These are phyloP conservation scores for Dexiosoma caninum DNA, from an alignment of 2,888 invertebrate species.

Conservation along the genomic window DNA sequence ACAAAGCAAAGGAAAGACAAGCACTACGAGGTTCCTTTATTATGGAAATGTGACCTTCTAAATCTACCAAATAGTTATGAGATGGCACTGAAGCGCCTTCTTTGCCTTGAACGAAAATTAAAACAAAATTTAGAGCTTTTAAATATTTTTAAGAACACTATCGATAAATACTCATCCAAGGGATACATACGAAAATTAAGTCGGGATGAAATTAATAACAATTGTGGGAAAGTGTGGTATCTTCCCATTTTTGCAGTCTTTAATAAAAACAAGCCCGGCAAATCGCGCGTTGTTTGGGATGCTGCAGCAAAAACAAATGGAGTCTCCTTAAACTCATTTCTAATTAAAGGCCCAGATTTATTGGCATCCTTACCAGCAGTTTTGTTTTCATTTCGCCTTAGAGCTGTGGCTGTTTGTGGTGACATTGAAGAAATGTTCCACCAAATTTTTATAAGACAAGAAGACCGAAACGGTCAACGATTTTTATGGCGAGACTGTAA, in stretches of 20 bases:
- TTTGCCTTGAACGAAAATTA: no score
- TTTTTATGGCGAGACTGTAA: conserved; percentile 35
- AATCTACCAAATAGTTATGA: no score
- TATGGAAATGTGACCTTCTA: no score
- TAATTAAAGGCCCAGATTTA: conserved; percentile 49
- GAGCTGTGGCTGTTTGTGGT: background rate
- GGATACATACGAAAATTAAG: no score
- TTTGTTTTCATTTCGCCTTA: background rate
- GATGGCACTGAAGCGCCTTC: no score
- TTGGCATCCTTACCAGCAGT: conserved; percentile 47
- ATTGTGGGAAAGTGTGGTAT: background rate
- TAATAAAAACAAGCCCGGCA: background rate
- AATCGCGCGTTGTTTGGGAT: conserved; percentile 37
- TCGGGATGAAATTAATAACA: no score
- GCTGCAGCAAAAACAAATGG: conserved; percentile 44
- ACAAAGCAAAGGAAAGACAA: no score
- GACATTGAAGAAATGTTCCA: background rate
- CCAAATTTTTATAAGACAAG: background rate
- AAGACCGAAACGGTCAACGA: background rate
- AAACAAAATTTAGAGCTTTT: no score
- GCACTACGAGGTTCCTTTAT: no score
- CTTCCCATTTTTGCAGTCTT: background rate
- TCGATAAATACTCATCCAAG: no score
- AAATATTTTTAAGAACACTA: no score
- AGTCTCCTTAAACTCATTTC: conserved; percentile 49